Conservation (phyloP, 2,113 vertebrate genomes). For the Atlantisia rogersi region DNA sequence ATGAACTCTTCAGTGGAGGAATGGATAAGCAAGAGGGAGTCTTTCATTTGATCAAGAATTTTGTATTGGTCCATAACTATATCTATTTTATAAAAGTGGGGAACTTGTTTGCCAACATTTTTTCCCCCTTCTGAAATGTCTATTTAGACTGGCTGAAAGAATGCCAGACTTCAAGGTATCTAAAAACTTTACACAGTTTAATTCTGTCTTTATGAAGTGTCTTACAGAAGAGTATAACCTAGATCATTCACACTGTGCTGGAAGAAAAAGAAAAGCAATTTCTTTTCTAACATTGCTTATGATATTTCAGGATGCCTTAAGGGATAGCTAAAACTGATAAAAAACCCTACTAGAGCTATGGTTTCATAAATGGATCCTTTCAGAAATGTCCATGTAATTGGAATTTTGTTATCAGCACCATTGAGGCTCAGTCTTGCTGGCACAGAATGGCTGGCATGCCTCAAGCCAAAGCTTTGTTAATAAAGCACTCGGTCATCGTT, state of each 20-base stretch:
- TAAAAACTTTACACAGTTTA: not conserved
- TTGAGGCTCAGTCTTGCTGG: not conserved
- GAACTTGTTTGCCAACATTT: not conserved
- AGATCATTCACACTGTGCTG: not conserved
- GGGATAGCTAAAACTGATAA: not conserved
- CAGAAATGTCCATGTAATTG: not conserved
- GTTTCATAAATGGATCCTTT: not conserved
- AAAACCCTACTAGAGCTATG: not conserved
- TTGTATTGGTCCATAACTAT: not conserved
- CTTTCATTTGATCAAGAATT: not conserved
- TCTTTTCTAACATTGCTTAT: not conserved
- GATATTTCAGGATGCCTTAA: not conserved
- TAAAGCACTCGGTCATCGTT: not conserved
- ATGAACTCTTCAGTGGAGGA: not conserved
- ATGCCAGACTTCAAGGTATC: not conserved
- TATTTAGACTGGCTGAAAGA: not conserved
- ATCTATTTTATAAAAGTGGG: not conserved
- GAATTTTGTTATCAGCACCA: not conserved
- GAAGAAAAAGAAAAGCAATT: constrained; percentile 6
- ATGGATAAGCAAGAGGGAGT: not conserved
- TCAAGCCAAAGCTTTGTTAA: not conserved
- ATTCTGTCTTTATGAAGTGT: not conserved
- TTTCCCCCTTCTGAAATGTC: not conserved
- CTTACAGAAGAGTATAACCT: not conserved
- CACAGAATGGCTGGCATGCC: not conserved